Evolutionary conservation across 2,888 invertebrate genomes (phyloP).

Genomic region (Aleiodes leptofemur): DNA sequence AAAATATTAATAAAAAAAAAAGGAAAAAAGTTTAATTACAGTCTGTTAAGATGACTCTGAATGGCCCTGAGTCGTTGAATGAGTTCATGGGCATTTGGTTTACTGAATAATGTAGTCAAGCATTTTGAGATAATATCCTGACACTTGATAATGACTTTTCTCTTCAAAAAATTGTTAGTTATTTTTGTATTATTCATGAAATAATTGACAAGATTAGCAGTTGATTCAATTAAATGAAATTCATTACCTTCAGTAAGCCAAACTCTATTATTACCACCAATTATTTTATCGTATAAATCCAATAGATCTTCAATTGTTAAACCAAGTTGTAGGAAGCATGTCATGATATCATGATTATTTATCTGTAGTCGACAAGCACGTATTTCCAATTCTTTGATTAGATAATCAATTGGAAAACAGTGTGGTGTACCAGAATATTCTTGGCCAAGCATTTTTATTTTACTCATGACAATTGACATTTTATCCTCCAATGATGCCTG

Average conservation of each 20-base stretch:
- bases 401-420: slow-evolving; percentile 91
- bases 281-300: slow-evolving; percentile 88
- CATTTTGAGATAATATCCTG: slow-evolving; percentile 86
- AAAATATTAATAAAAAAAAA: slow-evolving; percentile 6
- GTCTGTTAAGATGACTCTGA: slow-evolving; percentile 77
- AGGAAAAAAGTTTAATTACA: slow-evolving; percentile 61
- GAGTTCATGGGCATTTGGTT: slow-evolving; percentile 81
- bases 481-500: slow-evolving; percentile 77
- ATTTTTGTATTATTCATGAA: slow-evolving; percentile 81
- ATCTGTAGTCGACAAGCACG: slow-evolving; percentile 85
- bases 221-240: slow-evolving; percentile 88
- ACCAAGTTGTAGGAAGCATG: slow-evolving; percentile 85
- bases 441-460: slow-evolving; percentile 85
- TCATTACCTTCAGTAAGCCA: slow-evolving; percentile 92
- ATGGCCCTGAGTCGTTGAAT: slow-evolving; percentile 79
- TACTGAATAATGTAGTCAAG: slow-evolving; percentile 85
- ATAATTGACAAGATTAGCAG: slow-evolving; percentile 83
- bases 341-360: slow-evolving; percentile 85
- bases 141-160: slow-evolving; percentile 82
- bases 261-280: slow-evolving; percentile 88
- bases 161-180: slow-evolving; percentile 77
- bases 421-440: slow-evolving; percentile 88
- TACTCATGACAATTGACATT: slow-evolving; percentile 83
- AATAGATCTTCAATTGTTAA: slow-evolving; percentile 86
- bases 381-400: slow-evolving; percentile 87